Evolutionary conservation across 2,797 vertebrate species (phyloP).

Genomic region (Chelidonichthys spinosus): DNA sequence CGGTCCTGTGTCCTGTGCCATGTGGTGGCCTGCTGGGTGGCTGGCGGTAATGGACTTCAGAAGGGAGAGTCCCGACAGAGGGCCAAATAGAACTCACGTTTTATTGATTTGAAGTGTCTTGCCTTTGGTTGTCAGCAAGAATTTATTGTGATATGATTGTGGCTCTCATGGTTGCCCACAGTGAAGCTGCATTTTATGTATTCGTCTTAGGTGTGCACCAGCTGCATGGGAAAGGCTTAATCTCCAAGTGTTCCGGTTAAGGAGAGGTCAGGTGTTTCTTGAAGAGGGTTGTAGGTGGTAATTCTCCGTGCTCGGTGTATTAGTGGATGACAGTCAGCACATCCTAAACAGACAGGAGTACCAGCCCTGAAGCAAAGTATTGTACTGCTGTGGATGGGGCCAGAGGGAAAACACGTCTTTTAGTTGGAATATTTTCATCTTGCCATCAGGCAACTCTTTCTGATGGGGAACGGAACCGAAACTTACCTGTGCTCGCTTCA

Average conservation of each 20-base stretch:
- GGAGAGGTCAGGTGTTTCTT: too few species aligned
- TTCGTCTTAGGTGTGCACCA: slow-evolving; percentile 7
- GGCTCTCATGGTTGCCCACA: slow-evolving; percentile 1
- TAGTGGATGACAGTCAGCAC: too few species aligned
- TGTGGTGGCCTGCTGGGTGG: slow-evolving; percentile 44
- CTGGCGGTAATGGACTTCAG: slow-evolving; percentile 22
- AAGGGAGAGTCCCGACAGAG: slow-evolving; percentile 1
- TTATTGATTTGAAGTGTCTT: slow-evolving; percentile 8
- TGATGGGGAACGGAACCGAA: too few species aligned
- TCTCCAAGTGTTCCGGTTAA: not conserved
- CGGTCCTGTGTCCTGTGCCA: slow-evolving; percentile 17
- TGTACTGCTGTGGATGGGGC: too few species aligned
- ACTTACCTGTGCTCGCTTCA: too few species aligned
- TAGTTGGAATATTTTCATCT: too few species aligned
- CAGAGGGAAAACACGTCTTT: too few species aligned
- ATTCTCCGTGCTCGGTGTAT: too few species aligned
- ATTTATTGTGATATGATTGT: not conserved
- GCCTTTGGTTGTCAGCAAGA: not conserved
- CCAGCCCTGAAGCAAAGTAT: too few species aligned
- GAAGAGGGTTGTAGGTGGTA: too few species aligned
- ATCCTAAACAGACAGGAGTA: too few species aligned
- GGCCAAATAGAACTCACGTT: not conserved
- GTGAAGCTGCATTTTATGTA: not conserved
- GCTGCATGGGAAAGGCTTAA: not conserved
- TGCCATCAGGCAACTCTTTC: too few species aligned